Conservation (phyloP, 2,888 invertebrate genomes). For the Beris chalybata region DNA sequence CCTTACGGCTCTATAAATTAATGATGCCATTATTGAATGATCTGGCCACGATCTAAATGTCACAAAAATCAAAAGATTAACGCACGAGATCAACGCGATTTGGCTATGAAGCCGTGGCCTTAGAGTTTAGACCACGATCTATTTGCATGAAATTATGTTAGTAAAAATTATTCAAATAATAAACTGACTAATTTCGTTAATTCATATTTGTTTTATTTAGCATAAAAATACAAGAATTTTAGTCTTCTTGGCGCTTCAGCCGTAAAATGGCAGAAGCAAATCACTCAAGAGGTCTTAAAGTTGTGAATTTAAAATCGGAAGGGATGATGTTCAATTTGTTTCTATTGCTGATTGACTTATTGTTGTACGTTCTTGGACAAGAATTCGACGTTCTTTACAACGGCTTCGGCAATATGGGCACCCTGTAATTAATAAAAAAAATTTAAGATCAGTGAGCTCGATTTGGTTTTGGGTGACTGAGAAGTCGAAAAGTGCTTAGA, state of each 20-base stretch:
- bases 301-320: background rate
- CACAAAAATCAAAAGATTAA: too few species aligned
- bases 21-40: too few species aligned
- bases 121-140: too few species aligned
- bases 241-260: conserved; percentile 23
- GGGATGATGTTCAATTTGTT: background rate
- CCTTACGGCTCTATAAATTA: too few species aligned
- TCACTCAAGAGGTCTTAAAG: conserved; percentile 10
- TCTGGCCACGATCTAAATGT: too few species aligned
- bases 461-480: too few species aligned
- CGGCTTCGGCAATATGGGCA: conserved; percentile 58
- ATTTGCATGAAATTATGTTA: too few species aligned
- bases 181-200: background rate
- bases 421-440: conserved; percentile 39
- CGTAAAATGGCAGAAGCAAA: conserved; percentile 30
- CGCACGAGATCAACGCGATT: too few species aligned
- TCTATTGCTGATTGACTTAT: background rate
- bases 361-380: conserved; percentile 51
- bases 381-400: conserved; percentile 66
- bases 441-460: too few species aligned
- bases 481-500: too few species aligned
- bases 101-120: too few species aligned
- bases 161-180: too few species aligned
- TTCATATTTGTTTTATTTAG: conserved; percentile 21
- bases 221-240: conserved; percentile 22